Base-by-base conservation (phyloP, 2,113 vertebrate species). In the Ophiodon elongatus region DNA sequence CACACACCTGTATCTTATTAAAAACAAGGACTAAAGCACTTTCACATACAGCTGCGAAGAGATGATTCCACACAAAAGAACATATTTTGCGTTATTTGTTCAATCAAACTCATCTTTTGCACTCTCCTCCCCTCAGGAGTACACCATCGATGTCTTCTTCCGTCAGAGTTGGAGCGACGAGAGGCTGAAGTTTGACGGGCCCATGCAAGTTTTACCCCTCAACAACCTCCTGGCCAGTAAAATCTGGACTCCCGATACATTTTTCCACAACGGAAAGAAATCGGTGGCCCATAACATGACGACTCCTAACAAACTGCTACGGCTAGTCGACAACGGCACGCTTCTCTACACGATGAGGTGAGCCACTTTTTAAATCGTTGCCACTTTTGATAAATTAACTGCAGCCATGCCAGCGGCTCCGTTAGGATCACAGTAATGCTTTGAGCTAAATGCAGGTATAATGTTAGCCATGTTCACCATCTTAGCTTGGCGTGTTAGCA, bases 261-360 rank as follows among this genome's bases (percentile, higher is more conserved):
- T 96, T 80, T 96, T 96, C 81, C 96, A 96, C 92, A 96, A 96
- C 4, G 96, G 96, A 8, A 96, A 96, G 92, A 96, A 96, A 81
- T 96, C 96, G 0, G 96, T 96, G 74, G 96, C 96, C 37, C 96
- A 96, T 91, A 96, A 96, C 86, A 96, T 96, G 96, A 96, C 96
- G 1, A 96, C 96, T 6, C 96, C 96, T 0, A 96, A 96, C 93
- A 96, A 96, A 80, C 95, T 96, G 19, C 92, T 96, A 1, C 91
- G 96, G 17, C 93, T 96, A 76, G 95, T 96, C 23, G 96, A 96
- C 91, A 96, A 96, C 0, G 96, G 96, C 23, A 96, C 96, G 0
- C 93, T 96, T 56, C 95, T 96, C 54, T 96, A 96, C 89, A 96
- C 96, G 0, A 96, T 96, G 96, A 95, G 96, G 96, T 96, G 88